phyloP scores from a whole-genome alignment of 2,888 invertebrate species.

The Rhagium mordax region DNA sequence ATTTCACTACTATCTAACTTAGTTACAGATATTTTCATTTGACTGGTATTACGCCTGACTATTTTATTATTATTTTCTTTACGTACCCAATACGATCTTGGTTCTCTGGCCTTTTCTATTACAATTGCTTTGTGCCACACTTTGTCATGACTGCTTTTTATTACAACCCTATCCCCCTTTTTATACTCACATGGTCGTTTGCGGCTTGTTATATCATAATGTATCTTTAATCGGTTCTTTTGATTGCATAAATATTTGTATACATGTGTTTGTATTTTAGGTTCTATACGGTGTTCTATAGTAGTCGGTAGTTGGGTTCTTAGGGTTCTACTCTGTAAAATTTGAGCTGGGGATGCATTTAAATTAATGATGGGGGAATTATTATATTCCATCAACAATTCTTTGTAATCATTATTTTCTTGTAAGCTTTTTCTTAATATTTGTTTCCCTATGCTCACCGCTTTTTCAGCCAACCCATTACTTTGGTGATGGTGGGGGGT shows the following conservation, averaged over 20 bases:
- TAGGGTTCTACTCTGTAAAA: conserved; percentile 46
- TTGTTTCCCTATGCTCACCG: conserved; percentile 48
- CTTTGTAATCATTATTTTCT: conserved; percentile 43
- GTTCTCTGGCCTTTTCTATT: conserved; percentile 39
- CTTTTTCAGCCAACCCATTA: conserved; percentile 51
- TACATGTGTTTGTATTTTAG: conserved; percentile 38
- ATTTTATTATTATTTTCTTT: conserved; percentile 41
- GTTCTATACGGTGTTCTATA: conserved; percentile 38
- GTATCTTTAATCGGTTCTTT: neutral
- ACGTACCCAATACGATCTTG: conserved; percentile 45
- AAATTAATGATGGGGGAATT: conserved; percentile 43
- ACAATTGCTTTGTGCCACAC: conserved; percentile 41
- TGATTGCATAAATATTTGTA: neutral
- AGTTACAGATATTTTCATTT: conserved; percentile 5
- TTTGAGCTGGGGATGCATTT: conserved; percentile 49
- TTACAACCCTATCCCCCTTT: conserved; percentile 30
- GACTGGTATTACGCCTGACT: conserved; percentile 14
- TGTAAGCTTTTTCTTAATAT: conserved; percentile 50
- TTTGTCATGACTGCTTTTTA: conserved; percentile 38
- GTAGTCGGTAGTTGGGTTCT: conserved; percentile 43
- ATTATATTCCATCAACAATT: conserved; percentile 48
- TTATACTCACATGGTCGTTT: neutral
- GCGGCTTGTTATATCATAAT: neutral
- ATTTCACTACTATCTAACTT: neutral
- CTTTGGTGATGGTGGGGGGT: conserved; percentile 43